A percentile compares a stretch with the other conserved stretches of the same genome.
Evolutionary conservation across 2,797 vertebrate species (phyloP).

Genomic region (Acipenser ruthenus): DNA sequence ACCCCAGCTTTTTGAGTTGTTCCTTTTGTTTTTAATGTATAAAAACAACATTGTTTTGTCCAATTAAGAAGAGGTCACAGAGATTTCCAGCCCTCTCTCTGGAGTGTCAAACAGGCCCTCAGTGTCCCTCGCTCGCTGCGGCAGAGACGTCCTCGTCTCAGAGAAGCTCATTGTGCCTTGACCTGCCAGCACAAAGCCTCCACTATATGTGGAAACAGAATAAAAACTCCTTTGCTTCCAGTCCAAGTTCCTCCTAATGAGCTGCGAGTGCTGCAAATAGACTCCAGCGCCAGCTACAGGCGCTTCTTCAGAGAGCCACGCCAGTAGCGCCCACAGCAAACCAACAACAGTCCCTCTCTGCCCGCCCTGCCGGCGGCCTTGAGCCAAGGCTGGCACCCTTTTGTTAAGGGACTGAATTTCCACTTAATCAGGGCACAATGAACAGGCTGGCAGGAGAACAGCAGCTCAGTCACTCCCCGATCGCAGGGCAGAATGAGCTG

Average conservation of each 20-base stretch:
- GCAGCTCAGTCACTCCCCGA: background rate
- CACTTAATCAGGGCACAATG: conserved; percentile 2
- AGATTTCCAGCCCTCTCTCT: conserved; percentile 21
- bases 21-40: conserved; percentile 23
- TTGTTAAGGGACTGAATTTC: background rate
- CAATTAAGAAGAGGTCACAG: conserved; percentile 38
- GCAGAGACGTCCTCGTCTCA: conserved; percentile 38
- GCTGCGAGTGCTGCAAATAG: conserved; percentile 7
- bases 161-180: conserved; percentile 35
- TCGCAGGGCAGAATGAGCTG: background rate
- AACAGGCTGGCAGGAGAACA: background rate
- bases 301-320: background rate
- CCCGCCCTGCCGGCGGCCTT: conserved; percentile 25
- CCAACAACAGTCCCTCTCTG: conserved; percentile 40
- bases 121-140: conserved; percentile 5
- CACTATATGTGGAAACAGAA: conserved; percentile 35
- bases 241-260: conserved; percentile 5
- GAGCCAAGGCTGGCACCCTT: conserved; percentile 33
- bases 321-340: conserved; percentile 13
- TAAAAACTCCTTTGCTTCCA: conserved; percentile 4
- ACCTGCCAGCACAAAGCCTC: conserved; percentile 25
- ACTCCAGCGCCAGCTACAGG: conserved; percentile 12
- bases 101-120: background rate
- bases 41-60: conserved; percentile 46
- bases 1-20: too few relatives aligned